Evolutionary conservation across 1,140 invertebrate species (phyloP).

Genomic region (Drosophila saltans): DNA sequence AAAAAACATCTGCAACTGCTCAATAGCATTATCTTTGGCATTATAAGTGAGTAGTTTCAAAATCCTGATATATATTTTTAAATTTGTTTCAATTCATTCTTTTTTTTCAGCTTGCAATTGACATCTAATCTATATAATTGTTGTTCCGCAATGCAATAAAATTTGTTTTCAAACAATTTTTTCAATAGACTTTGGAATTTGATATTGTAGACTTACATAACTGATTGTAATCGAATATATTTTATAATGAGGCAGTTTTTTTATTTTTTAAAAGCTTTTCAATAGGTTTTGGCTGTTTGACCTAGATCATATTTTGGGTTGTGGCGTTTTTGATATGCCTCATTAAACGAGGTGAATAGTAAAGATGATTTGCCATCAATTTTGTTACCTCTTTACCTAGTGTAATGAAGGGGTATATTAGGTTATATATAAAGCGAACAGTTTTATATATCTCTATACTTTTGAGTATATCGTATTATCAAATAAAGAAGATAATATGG

Average conservation of each 20-base stretch:
- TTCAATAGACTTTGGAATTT: conserved; percentile 9
- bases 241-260: not conserved
- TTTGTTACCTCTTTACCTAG: not conserved
- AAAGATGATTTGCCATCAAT: not conserved
- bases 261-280: conserved; percentile 14
- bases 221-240: not conserved
- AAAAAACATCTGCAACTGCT: not conserved
- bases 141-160: conserved; percentile 45
- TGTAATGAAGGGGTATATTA: no score
- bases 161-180: not conserved
- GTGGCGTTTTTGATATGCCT: conserved; percentile 54
- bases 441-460: no score
- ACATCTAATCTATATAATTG: conserved; percentile 25
- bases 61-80: conserved; percentile 16
- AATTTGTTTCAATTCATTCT: not conserved
- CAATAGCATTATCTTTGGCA: not conserved
- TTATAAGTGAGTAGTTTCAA: not conserved
- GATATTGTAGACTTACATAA: not conserved
- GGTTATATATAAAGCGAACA: no score
- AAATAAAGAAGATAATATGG: no score
- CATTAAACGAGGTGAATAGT: conserved; percentile 52
- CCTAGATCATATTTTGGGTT: conserved; percentile 44
- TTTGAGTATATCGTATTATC: no score
- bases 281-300: conserved; percentile 48
- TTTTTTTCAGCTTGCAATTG: conserved; percentile 32